phyloP scores from a whole-genome alignment of 2,113 vertebrate genomes.

The Otus sunia region DNA sequence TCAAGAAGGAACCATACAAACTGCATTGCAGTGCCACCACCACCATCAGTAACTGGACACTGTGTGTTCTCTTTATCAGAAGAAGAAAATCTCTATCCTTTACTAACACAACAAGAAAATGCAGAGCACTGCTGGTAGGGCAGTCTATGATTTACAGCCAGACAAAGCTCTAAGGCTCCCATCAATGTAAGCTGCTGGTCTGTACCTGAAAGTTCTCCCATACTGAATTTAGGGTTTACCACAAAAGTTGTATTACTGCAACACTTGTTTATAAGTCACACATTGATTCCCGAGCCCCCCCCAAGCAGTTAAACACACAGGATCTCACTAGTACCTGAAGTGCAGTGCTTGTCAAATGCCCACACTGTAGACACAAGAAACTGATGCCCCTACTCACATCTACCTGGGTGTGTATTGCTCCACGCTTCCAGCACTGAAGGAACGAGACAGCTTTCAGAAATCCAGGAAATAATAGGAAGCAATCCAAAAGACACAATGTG shows the following conservation, averaged over 20 bases:
- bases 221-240: accelerated
- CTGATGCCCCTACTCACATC: background rate
- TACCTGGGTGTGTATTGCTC: background rate
- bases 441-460: background rate
- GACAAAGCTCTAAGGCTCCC: background rate
- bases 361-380: background rate
- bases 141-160: background rate
- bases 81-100: background rate
- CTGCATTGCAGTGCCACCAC: background rate
- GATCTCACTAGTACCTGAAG: background rate
- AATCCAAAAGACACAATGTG: background rate
- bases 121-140: background rate
- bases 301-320: background rate
- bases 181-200: background rate
- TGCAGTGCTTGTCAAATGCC: background rate
- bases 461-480: background rate
- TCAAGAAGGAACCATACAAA: background rate
- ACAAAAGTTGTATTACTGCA: background rate
- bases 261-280: background rate
- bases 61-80: background rate
- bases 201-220: background rate
- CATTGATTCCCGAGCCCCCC: background rate
- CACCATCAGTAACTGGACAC: background rate
- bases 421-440: background rate
- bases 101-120: accelerated